phyloP scores from a whole-genome alignment of 2,888 invertebrate species.

The Notocelia uddmanniana region DNA sequence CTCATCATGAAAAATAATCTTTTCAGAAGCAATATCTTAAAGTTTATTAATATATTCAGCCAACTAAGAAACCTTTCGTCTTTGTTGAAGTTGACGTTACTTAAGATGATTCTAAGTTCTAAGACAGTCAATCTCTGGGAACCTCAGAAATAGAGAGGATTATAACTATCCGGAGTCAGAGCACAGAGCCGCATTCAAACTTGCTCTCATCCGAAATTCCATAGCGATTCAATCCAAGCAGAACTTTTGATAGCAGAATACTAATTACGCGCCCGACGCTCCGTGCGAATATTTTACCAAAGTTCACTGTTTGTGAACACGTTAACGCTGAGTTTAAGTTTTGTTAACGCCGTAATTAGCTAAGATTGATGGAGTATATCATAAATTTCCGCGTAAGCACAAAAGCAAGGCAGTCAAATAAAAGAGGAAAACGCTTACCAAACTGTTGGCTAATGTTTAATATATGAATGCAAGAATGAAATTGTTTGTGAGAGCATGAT shows the following conservation, averaged over 20 bases:
- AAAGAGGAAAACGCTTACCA: not conserved
- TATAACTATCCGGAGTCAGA: conserved; percentile 10
- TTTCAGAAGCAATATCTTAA: no score
- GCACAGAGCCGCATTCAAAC: conserved; percentile 22
- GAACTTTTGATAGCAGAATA: conserved; percentile 37
- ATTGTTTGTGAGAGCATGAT: conserved; percentile 3
- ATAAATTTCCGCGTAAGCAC: conserved; percentile 36
- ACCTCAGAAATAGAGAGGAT: conserved; percentile 2
- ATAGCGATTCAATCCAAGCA: conserved; percentile 21
- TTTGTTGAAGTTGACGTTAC: not conserved
- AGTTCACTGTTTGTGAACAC: conserved; percentile 42
- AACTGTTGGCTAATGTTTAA: not conserved
- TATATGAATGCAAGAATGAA: conserved; percentile 9
- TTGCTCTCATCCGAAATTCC: conserved; percentile 13
- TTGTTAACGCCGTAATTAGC: conserved; percentile 42
- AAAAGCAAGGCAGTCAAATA: conserved; percentile 33
- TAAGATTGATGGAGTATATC: conserved; percentile 39
- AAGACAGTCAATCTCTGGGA: not conserved
- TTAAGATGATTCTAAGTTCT: not conserved
- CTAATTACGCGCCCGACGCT: conserved; percentile 35
- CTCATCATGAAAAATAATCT: no score
- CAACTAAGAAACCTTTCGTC: not conserved
- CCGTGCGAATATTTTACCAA: conserved; percentile 35
- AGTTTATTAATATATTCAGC: not conserved
- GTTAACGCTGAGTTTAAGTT: conserved; percentile 43